Evolutionary conservation across 1,140 invertebrate genomes (phyloP).

Genomic region (Lamellibrachia luymesi): DNA sequence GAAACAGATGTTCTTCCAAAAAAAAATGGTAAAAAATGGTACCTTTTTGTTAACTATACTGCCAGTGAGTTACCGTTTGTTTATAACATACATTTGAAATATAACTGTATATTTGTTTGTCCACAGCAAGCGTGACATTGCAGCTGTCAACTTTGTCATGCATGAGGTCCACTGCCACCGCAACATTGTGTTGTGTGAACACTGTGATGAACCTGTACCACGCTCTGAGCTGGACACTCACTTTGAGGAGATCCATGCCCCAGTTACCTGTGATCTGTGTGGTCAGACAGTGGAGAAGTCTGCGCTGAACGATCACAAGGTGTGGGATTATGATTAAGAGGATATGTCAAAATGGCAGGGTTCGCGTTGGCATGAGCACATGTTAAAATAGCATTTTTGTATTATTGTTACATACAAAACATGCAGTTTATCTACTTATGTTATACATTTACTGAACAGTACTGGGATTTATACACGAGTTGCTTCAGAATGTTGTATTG

Average conservation of each 20-base stretch:
- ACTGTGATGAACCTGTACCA: slow-evolving; percentile 57
- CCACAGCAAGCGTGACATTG: slow-evolving; percentile 57
- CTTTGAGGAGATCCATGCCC: slow-evolving; percentile 52
- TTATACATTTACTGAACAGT: too few relatives aligned
- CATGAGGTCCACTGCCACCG: slow-evolving; percentile 60
- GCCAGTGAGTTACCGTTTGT: too few relatives aligned
- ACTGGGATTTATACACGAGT: too few relatives aligned
- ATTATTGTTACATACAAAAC: too few relatives aligned
- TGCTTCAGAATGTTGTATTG: too few relatives aligned
- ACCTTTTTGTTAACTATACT: too few relatives aligned
- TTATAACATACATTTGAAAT: too few relatives aligned
- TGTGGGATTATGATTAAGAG: slow-evolving; percentile 34
- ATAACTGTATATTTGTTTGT: neutral
- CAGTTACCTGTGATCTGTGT: slow-evolving; percentile 55
- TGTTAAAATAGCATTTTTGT: too few relatives aligned
- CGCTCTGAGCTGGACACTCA: slow-evolving; percentile 53
- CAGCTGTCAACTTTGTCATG: slow-evolving; percentile 55
- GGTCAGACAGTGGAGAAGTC: slow-evolving; percentile 51
- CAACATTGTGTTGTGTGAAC: slow-evolving; percentile 56
- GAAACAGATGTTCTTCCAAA: too few relatives aligned
- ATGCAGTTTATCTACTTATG: too few relatives aligned
- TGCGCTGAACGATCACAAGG: slow-evolving; percentile 56
- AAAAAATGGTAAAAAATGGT: too few relatives aligned
- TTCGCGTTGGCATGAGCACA: too few relatives aligned
- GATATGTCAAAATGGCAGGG: neutral